These are phyloP conservation scores for Ochropacha duplaris DNA, from an alignment of 2,888 invertebrate genomes.

Conservation along the genomic window DNA sequence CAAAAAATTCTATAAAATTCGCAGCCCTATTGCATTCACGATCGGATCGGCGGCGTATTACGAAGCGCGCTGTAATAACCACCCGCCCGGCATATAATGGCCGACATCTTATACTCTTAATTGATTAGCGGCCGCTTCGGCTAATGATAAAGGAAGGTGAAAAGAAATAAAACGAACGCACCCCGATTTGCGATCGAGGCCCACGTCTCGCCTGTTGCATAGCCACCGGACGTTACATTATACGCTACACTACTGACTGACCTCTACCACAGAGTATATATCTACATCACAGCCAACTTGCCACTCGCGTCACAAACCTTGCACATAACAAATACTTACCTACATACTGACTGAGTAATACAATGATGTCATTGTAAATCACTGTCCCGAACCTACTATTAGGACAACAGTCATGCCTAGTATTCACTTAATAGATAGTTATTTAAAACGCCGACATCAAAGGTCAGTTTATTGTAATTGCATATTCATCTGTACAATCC, in stretches of 20 bases:
- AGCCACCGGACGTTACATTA: conserved; percentile 58
- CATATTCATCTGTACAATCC: conserved; percentile 66
- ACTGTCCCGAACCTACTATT: conserved; percentile 60
- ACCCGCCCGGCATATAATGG: conserved; percentile 79
- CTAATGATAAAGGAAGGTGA: conserved; percentile 83
- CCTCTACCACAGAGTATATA: too few relatives aligned
- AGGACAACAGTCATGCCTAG: conserved; percentile 57
- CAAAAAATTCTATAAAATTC: conserved; percentile 73
- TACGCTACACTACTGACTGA: conserved; percentile 19
- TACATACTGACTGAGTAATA: conserved; percentile 34
- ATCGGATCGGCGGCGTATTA: conserved; percentile 79
- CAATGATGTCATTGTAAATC: conserved; percentile 62
- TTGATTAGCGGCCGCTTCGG: conserved; percentile 82
- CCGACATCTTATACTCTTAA: conserved; percentile 83
- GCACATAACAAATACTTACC: conserved; percentile 23
- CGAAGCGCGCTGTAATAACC: conserved; percentile 79
- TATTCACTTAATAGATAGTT: conserved; percentile 63
- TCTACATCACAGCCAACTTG: conserved; percentile 24
- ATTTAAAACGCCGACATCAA: conserved; percentile 60
- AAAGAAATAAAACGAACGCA: conserved; percentile 78
- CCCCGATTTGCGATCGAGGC: conserved; percentile 73
- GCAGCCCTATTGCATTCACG: conserved; percentile 81
- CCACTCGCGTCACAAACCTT: conserved; percentile 28
- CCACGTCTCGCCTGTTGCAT: conserved; percentile 57
- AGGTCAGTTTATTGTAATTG: conserved; percentile 71